Evolutionary conservation across 2,888 invertebrate genomes (phyloP).

Genomic region (Xanthia icteritia): DNA sequence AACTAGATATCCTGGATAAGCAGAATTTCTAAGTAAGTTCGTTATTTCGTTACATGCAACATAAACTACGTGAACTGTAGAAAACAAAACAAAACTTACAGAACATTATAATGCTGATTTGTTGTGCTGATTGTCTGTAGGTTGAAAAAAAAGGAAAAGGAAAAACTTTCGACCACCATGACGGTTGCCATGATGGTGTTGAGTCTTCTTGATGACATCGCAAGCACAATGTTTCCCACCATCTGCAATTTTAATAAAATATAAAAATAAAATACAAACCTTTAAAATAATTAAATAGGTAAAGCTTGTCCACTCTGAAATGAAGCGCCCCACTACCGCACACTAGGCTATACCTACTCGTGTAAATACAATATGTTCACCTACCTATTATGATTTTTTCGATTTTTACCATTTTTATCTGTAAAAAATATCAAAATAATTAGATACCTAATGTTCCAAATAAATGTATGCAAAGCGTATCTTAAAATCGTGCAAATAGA

Average conservation of each 20-base stretch:
- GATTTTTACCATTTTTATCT: conserved; percentile 59
- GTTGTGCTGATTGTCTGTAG: conserved; percentile 89
- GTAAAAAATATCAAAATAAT: conserved; percentile 42
- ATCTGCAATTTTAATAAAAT: conserved; percentile 74
- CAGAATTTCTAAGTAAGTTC: conserved; percentile 17
- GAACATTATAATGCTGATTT: conserved; percentile 82
- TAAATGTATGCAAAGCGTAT: conserved; percentile 6
- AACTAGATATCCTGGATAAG: conserved; percentile 29
- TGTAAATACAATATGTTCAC: not conserved
- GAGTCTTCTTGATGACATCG: conserved; percentile 91
- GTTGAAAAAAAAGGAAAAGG: conserved; percentile 94
- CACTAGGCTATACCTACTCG: not conserved
- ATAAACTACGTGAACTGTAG: not conserved
- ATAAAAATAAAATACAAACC: not conserved
- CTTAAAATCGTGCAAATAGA: conserved; percentile 37
- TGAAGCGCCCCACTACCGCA: no score
- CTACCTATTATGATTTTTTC: conserved; percentile 49
- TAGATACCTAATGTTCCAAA: not conserved
- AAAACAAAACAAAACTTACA: conserved; percentile 76
- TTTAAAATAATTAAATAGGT: not conserved
- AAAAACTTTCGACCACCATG: conserved; percentile 92
- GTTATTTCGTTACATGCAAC: not conserved
- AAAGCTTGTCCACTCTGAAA: no score
- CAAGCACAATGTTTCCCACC: conserved; percentile 92
- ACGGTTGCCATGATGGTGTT: conserved; percentile 92